A percentile compares a stretch with the other conserved stretches of the same genome.
phyloP scores from a whole-genome alignment of 2,113 vertebrate species.

The Prolemur simus region DNA sequence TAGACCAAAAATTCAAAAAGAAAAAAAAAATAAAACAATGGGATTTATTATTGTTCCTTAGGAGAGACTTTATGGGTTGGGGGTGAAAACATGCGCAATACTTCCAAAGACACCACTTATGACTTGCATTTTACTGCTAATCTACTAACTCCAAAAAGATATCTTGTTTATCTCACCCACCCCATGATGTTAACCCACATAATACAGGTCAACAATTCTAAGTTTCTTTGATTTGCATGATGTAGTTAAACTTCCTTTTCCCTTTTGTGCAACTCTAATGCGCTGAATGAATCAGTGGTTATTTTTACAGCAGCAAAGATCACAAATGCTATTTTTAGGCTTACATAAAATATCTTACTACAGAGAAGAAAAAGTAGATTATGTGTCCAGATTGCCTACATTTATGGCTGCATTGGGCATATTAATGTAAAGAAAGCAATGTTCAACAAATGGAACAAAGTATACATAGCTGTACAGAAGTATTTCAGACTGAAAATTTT shows the following conservation, averaged over 20 bases:
- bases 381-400: neutral
- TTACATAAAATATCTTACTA: constrained; percentile 27
- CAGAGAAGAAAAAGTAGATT: neutral
- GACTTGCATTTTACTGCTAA: neutral
- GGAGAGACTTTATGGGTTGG: neutral
- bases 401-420: neutral
- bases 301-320: constrained; percentile 35
- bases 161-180: neutral
- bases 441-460: neutral
- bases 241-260: neutral
- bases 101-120: neutral
- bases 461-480: neutral
- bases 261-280: neutral
- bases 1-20: neutral
- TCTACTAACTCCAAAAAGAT: neutral
- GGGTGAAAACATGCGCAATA: neutral
- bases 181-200: neutral
- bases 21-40: neutral
- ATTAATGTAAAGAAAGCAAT: neutral
- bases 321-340: neutral
- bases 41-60: neutral
- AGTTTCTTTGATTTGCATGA: neutral
- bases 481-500: neutral
- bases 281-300: neutral
- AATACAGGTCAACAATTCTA: neutral